Evolutionary conservation across 64 coral and sea anemone species (phyloP).

Genomic region (Dendrophyllia cribrosa): DNA sequence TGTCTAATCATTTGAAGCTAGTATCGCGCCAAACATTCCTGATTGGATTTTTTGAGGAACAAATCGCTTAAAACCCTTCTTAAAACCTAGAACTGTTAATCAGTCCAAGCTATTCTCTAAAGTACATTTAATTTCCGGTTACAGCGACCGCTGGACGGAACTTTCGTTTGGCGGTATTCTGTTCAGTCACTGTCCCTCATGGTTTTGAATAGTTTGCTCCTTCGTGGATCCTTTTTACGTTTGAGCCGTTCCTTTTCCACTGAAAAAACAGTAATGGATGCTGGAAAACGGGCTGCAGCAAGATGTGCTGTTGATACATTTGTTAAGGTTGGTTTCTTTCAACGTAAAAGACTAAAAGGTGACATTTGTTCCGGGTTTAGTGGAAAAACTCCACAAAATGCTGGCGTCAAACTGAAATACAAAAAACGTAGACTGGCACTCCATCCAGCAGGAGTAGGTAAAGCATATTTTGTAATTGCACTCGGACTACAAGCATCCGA

Average conservation of each 20-base stretch:
- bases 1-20: not conserved
- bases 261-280: conserved; percentile 61
- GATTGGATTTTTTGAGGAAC: not conserved
- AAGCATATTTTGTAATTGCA: too few species aligned
- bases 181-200: not conserved
- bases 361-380: not conserved
- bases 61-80: not conserved
- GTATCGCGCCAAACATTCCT: not conserved
- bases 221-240: not conserved
- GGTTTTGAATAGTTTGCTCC: not conserved
- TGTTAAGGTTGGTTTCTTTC: conserved; percentile 55
- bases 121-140: not conserved
- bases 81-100: too few species aligned
- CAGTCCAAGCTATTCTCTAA: too few species aligned
- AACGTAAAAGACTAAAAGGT: not conserved
- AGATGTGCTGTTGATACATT: conserved; percentile 82
- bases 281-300: conserved; percentile 82
- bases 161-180: not conserved
- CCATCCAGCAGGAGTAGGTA: too few species aligned
- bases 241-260: conserved; percentile 29
- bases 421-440: too few species aligned
- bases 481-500: too few species aligned
- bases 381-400: too few species aligned
- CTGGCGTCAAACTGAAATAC: too few species aligned
- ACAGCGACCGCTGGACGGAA: conserved; percentile 41